phyloP scores from a whole-genome alignment of 2,797 vertebrate species.

The Etheostoma nigrum region DNA sequence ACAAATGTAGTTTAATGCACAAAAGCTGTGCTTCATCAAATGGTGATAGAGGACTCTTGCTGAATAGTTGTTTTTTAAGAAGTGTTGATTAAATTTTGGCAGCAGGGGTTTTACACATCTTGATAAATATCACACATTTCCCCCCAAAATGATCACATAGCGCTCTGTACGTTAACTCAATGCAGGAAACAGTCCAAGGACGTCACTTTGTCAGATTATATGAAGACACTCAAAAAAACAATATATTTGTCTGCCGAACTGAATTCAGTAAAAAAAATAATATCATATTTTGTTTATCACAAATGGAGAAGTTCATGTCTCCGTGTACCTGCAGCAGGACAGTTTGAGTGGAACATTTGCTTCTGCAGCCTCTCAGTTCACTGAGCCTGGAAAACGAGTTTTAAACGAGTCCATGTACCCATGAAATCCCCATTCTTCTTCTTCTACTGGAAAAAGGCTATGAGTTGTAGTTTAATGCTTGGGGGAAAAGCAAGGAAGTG shows the following conservation, averaged over 20 bases:
- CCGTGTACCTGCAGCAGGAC: not conserved
- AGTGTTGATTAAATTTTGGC: not conserved
- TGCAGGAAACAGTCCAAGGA: constrained; percentile 14
- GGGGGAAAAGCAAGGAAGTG: too few relatives aligned
- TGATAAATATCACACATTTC: not conserved
- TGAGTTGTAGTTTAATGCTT: too few relatives aligned
- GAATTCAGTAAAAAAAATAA: too few relatives aligned
- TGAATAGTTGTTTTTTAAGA: not conserved
- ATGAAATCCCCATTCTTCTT: too few relatives aligned
- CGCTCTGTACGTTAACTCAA: not conserved
- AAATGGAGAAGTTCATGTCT: not conserved
- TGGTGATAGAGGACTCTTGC: too few relatives aligned
- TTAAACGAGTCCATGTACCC: not conserved
- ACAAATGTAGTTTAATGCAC: not conserved
- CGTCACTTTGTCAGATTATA: not conserved
- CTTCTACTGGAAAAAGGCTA: too few relatives aligned
- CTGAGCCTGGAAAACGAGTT: not conserved
- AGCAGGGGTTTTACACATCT: not conserved
- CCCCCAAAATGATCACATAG: not conserved
- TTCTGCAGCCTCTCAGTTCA: not conserved
- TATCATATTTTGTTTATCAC: too few relatives aligned
- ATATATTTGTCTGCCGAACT: not conserved
- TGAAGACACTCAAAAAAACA: not conserved
- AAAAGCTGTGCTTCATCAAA: not conserved
- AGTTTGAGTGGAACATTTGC: not conserved